Conservation (phyloP, 2,888 invertebrate genomes). For the Pyrochroa serraticornis region DNA sequence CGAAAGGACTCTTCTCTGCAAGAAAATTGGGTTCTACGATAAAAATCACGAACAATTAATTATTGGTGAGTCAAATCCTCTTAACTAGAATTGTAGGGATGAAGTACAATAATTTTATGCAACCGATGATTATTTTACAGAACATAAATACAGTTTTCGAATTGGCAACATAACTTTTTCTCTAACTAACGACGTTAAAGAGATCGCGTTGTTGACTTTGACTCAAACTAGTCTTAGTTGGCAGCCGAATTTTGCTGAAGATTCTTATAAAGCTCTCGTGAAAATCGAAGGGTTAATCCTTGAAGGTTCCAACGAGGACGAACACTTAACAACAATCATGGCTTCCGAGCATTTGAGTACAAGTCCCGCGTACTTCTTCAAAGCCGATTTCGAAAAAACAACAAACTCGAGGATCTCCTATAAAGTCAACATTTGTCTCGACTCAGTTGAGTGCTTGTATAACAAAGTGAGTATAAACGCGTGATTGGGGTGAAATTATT, state of each 20-base stretch:
- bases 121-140: too few species aligned
- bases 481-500: too few species aligned
- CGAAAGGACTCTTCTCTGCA: slow-evolving; percentile 53
- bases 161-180: slow-evolving; percentile 75
- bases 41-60: slow-evolving; percentile 12
- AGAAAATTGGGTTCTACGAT: slow-evolving; percentile 52
- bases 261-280: slow-evolving; percentile 42
- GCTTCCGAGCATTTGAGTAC: slow-evolving; percentile 66
- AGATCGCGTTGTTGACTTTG: slow-evolving; percentile 73
- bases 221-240: slow-evolving; percentile 65
- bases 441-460: slow-evolving; percentile 78
- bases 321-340: slow-evolving; percentile 71
- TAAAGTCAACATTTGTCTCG: slow-evolving; percentile 70
- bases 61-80: slow-evolving; percentile 9
- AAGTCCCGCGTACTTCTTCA: slow-evolving; percentile 72
- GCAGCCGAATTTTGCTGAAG: slow-evolving; percentile 47
- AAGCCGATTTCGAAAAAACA: slow-evolving; percentile 76
- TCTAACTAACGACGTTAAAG: slow-evolving; percentile 70
- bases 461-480: slow-evolving; percentile 66
- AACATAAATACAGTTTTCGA: slow-evolving; percentile 78
- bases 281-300: slow-evolving; percentile 75
- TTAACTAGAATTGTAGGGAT: too few species aligned
- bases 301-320: slow-evolving; percentile 73
- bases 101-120: too few species aligned
- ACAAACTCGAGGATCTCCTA: slow-evolving; percentile 68